Evolutionary conservation across 2,797 vertebrate species (phyloP).

Genomic region (Hypotaenidia philippensis): DNA sequence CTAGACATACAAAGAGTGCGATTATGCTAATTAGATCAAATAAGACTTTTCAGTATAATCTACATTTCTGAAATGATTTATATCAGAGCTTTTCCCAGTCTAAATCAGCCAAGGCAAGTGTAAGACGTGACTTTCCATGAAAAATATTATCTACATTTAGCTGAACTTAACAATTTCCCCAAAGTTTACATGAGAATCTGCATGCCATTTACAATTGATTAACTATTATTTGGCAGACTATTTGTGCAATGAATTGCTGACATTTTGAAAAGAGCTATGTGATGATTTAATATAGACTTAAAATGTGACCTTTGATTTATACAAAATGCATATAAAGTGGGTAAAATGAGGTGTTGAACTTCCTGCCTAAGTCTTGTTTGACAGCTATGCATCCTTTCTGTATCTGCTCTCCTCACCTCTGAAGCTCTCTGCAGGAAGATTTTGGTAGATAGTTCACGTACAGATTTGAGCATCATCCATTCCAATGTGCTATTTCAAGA

Average conservation of each 20-base stretch:
- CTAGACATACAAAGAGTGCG: neutral
- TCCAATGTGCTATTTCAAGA: neutral
- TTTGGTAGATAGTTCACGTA: neutral
- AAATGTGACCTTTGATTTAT: neutral
- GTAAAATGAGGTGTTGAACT: neutral
- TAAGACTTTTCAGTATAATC: neutral
- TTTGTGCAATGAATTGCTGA: constrained; percentile 1
- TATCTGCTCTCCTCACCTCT: neutral
- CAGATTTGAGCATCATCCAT: neutral
- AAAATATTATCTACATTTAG: neutral
- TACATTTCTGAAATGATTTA: neutral
- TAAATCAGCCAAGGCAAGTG: neutral
- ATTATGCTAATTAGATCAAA: neutral
- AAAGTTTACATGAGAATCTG: neutral
- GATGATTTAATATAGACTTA: neutral
- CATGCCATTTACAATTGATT: constrained; percentile 22
- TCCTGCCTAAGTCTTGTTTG: neutral
- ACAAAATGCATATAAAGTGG: neutral
- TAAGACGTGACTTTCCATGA: neutral
- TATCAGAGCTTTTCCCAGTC: neutral
- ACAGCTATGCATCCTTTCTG: neutral
- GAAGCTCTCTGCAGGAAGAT: neutral
- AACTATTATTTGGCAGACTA: neutral
- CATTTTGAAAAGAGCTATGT: constrained; percentile 20
- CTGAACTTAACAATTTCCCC: neutral